These are phyloP conservation scores for Alloscopus bannaensis DNA, from an alignment of 2,888 invertebrate genomes.

Conservation along the genomic window DNA sequence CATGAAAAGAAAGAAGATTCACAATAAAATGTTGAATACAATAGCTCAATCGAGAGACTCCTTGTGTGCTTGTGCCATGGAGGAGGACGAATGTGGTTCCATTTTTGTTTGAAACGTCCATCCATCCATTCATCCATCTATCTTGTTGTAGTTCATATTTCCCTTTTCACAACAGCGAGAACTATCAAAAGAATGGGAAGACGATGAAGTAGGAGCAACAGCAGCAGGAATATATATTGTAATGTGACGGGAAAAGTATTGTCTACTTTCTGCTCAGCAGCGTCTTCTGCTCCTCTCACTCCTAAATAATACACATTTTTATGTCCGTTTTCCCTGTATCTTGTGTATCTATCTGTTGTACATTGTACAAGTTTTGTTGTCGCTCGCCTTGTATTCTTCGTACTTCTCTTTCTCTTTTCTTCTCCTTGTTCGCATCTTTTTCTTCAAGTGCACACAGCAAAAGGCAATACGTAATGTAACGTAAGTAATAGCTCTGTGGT, in stretches of 20 bases:
- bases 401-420: slow-evolving; percentile 32
- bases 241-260: slow-evolving; percentile 67
- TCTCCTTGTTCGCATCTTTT: slow-evolving; percentile 18
- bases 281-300: slow-evolving; percentile 33
- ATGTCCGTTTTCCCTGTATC: slow-evolving; percentile 56
- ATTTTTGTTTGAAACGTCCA: slow-evolving; percentile 63
- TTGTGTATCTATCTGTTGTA: slow-evolving; percentile 55
- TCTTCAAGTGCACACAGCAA: slow-evolving; percentile 57
- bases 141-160: slow-evolving; percentile 54
- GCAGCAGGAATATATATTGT: slow-evolving; percentile 62
- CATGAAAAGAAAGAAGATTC: slow-evolving; percentile 59
- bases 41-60: slow-evolving; percentile 64
- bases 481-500: slow-evolving; percentile 62
- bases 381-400: slow-evolving; percentile 54
- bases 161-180: slow-evolving; percentile 54
- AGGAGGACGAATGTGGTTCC: slow-evolving; percentile 56
- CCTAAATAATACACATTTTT: slow-evolving; percentile 62
- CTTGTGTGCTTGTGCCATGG: slow-evolving; percentile 40
- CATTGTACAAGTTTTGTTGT: slow-evolving; percentile 62
- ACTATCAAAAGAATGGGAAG: slow-evolving; percentile 55
- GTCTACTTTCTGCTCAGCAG: slow-evolving; percentile 63
- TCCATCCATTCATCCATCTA: slow-evolving; percentile 63
- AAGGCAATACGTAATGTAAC: slow-evolving; percentile 64
- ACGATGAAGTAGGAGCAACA: slow-evolving; percentile 56
- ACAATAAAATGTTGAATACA: slow-evolving; percentile 62